These are phyloP conservation scores for Epirrita christyi DNA, from an alignment of 2,888 invertebrate genomes.

Conservation along the genomic window DNA sequence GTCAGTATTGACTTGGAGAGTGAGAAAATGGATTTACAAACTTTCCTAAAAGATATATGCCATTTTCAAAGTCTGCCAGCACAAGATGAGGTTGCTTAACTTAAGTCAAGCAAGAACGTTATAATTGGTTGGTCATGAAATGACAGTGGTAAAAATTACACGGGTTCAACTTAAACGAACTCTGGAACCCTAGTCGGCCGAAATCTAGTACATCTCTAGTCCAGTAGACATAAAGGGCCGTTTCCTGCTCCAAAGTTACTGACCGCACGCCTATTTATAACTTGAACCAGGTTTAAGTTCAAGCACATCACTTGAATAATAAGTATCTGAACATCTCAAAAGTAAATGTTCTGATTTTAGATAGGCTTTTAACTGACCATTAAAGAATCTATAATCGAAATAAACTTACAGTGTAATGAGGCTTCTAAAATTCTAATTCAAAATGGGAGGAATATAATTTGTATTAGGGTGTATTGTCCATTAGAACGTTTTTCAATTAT, in stretches of 20 bases:
- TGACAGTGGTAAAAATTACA: too few relatives aligned
- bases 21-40: too few relatives aligned
- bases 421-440: too few relatives aligned
- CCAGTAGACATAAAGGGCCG: slow-evolving; percentile 29
- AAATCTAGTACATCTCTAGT: slow-evolving; percentile 12
- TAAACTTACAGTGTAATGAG: slow-evolving; percentile 2
- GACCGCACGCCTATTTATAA: slow-evolving; percentile 41
- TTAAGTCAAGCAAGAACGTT: too few relatives aligned
- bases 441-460: too few relatives aligned
- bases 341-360: slow-evolving; percentile 29
- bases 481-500: background rate
- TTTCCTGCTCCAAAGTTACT: slow-evolving; percentile 41
- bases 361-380: slow-evolving; percentile 25
- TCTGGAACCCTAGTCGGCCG: background rate
- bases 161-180: too few relatives aligned
- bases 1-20: too few relatives aligned
- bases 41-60: too few relatives aligned
- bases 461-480: too few relatives aligned
- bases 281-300: slow-evolving; percentile 38
- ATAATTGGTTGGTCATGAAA: too few relatives aligned
- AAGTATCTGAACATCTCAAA: slow-evolving; percentile 30
- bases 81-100: too few relatives aligned
- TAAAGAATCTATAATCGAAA: slow-evolving; percentile 19
- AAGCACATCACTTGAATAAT: slow-evolving; percentile 38
- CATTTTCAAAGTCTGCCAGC: too few relatives aligned